Evolutionary conservation across 1,140 invertebrate genomes (phyloP).

Genomic region (Sitobion miscanthi): DNA sequence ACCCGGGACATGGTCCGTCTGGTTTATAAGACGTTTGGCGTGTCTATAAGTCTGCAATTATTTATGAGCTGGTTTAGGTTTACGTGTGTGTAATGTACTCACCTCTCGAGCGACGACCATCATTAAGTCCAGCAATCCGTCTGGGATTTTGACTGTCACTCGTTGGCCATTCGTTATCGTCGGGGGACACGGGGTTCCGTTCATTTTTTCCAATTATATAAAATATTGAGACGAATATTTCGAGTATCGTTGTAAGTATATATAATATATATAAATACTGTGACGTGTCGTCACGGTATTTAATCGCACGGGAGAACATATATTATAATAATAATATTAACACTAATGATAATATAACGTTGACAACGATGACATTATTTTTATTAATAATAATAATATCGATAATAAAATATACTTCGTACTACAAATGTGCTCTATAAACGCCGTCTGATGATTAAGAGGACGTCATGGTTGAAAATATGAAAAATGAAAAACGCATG

Average conservation of each 20-base stretch:
- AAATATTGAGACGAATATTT: neutral
- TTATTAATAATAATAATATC: neutral
- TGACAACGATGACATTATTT: too few species aligned
- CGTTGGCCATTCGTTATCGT: neutral
- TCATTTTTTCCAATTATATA: neutral
- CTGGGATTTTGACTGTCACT: conserved; percentile 6
- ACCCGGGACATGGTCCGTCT: neutral
- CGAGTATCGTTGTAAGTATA: neutral
- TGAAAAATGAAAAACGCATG: too few species aligned
- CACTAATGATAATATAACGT: neutral
- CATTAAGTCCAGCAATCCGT: neutral
- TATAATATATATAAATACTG: neutral
- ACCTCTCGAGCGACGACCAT: conserved; percentile 10
- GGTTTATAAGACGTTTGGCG: neutral
- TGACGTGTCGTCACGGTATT: neutral
- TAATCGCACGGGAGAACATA: neutral
- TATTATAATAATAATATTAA: neutral
- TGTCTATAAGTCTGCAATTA: neutral
- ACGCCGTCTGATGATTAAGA: conserved; percentile 6
- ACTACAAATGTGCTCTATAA: neutral
- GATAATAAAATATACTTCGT: neutral
- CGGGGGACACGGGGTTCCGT: neutral
- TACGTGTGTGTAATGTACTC: neutral
- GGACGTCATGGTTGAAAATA: too few species aligned
- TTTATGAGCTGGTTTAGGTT: neutral